A percentile compares a stretch with the other conserved stretches of the same genome.
phyloP scores from a whole-genome alignment of 2,797 vertebrate species.

The Momotus momota region DNA sequence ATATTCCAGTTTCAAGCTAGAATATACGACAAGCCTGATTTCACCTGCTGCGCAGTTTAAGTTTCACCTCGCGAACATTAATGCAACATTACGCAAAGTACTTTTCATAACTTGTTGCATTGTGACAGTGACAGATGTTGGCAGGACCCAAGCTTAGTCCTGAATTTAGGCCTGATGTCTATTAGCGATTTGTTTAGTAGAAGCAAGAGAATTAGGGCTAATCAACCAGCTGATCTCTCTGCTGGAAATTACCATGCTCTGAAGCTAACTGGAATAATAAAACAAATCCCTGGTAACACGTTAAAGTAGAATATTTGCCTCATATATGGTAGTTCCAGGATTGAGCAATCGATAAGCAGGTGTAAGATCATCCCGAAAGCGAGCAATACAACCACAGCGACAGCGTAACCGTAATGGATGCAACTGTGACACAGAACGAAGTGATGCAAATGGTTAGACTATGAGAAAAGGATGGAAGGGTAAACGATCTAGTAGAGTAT shows the following conservation, averaged over 20 bases:
- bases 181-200: not conserved
- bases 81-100: not conserved
- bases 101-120: not conserved
- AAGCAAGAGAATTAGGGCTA: not conserved
- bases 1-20: not conserved
- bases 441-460: not conserved
- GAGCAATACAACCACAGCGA: not conserved
- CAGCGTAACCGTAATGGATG: not conserved
- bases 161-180: not conserved
- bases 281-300: not conserved
- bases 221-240: not conserved
- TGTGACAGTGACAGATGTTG: not conserved
- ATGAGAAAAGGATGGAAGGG: not conserved
- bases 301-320: not conserved
- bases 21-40: not conserved
- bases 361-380: not conserved
- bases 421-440: not conserved
- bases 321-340: not conserved
- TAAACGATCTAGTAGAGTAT: not conserved
- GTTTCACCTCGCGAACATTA: not conserved
- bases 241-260: not conserved
- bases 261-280: not conserved
- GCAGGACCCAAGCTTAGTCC: not conserved
- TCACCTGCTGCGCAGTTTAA: not conserved
- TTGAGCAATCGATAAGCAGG: slow-evolving; percentile 13